These are phyloP conservation scores for Phylloscopus whistleri DNA, from an alignment of 2,113 vertebrate genomes.

Conservation along the genomic window DNA sequence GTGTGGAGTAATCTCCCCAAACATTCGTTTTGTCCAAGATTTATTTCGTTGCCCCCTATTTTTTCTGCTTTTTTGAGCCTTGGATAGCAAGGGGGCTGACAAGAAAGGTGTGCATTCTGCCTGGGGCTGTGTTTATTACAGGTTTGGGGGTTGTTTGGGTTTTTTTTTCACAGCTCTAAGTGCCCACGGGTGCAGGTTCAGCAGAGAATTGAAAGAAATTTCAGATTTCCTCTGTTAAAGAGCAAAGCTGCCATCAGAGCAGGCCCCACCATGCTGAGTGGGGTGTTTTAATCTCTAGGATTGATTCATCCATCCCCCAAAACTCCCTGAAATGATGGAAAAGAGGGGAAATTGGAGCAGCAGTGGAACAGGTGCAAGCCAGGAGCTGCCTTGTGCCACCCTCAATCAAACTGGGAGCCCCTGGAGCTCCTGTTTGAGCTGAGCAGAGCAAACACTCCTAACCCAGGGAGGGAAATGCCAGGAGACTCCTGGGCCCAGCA, in stretches of 20 bases:
- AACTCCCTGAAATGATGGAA: neutral
- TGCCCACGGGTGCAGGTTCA: neutral
- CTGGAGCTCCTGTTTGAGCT: neutral
- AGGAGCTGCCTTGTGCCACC: neutral
- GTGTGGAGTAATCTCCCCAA: neutral
- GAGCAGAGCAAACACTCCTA: constrained; percentile 14
- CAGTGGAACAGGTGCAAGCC: neutral
- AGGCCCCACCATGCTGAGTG: accelerated
- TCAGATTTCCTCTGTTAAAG: neutral
- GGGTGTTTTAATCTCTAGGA: neutral
- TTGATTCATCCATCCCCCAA: neutral
- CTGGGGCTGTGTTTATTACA: neutral
- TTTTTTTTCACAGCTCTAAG: neutral
- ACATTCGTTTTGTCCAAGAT: neutral
- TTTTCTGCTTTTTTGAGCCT: neutral
- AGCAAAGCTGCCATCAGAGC: neutral
- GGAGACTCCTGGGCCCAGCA: neutral
- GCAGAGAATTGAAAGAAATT: neutral
- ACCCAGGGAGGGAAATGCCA: neutral
- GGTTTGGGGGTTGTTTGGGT: neutral
- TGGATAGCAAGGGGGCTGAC: neutral
- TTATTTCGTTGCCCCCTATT: neutral
- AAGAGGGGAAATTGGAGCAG: neutral
- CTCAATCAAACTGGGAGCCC: neutral
- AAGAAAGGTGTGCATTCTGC: neutral